These are phyloP conservation scores for Trachymyrmex septentrionalis DNA, from an alignment of 1,140 invertebrate species.

Conservation along the genomic window DNA sequence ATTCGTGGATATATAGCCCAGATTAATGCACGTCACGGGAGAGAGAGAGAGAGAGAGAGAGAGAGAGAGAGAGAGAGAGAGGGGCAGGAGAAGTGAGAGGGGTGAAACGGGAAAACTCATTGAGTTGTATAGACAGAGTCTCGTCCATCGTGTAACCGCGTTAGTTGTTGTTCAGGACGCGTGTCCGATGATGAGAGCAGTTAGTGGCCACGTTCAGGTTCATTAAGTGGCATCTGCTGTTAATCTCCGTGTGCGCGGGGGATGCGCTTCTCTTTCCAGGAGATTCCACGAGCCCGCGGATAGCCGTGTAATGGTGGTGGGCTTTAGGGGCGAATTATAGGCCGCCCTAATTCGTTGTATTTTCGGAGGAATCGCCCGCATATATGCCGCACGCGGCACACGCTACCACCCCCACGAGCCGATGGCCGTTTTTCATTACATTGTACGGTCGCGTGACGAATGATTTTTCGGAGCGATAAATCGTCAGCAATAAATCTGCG, in stretches of 20 bases:
- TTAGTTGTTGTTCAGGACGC: conserved; percentile 35
- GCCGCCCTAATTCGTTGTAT: conserved; percentile 50
- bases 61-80: no score
- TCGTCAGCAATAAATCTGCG: conserved; percentile 61
- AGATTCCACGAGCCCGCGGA: background rate
- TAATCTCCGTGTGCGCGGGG: conserved; percentile 13
- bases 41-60: no score
- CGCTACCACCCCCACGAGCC: background rate
- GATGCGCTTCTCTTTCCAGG: background rate
- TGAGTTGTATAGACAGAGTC: conserved; percentile 19
- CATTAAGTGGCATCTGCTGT: conserved; percentile 54
- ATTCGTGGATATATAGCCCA: conserved; percentile 45
- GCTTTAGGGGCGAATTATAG: conserved; percentile 31
- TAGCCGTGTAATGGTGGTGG: conserved; percentile 11
- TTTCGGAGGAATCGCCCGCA: conserved; percentile 37
- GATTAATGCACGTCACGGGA: conserved; percentile 62
- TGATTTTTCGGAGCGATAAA: conserved; percentile 61
- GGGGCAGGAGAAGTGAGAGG: background rate
- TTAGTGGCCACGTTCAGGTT: conserved; percentile 45
- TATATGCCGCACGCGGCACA: background rate
- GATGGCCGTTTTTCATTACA: conserved; percentile 56
- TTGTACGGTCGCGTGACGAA: conserved; percentile 48
- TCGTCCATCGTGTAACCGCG: conserved; percentile 24
- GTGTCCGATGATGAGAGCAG: conserved; percentile 22
- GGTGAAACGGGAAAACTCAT: conserved; percentile 32